Evolutionary conservation across 2,113 vertebrate species (phyloP).

Genomic region (Silurus asotus): DNA sequence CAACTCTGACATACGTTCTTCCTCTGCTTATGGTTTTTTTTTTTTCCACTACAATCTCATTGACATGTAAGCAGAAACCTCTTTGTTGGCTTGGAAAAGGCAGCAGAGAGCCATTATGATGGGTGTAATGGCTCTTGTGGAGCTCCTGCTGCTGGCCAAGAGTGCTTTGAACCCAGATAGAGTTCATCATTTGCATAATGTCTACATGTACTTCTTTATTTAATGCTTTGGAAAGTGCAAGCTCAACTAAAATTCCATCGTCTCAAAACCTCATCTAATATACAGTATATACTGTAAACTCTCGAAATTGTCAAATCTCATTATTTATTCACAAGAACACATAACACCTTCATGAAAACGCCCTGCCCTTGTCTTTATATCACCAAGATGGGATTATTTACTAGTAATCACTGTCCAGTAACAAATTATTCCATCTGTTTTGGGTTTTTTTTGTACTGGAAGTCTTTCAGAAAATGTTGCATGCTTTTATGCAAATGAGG

Average conservation of each 20-base stretch:
- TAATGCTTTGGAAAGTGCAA: slow-evolving; percentile 47
- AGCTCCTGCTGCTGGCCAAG: slow-evolving; percentile 28
- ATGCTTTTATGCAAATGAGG: not conserved
- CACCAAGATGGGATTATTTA: not conserved
- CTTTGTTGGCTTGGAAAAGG: slow-evolving; percentile 34
- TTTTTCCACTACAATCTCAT: not conserved
- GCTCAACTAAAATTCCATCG: slow-evolving; percentile 12
- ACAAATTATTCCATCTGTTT: not conserved
- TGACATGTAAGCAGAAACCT: slow-evolving; percentile 17
- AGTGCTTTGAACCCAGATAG: slow-evolving; percentile 23
- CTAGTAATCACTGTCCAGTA: not conserved
- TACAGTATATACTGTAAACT: not conserved
- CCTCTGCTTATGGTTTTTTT: not conserved
- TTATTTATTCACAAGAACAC: slow-evolving; percentile 21
- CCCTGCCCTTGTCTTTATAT: not conserved
- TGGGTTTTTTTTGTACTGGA: not conserved
- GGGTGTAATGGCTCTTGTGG: slow-evolving; percentile 34
- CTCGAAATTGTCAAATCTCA: not conserved
- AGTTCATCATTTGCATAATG: slow-evolving; percentile 49
- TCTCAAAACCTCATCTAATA: slow-evolving; percentile 2
- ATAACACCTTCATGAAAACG: not conserved
- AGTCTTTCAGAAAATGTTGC: not conserved
- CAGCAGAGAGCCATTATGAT: slow-evolving; percentile 41
- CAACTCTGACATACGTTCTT: not conserved
- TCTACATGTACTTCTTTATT: slow-evolving; percentile 46